Percentiles rank a stretch among this genome's conserved stretches.
Conservation (phyloP, 2,888 invertebrate genomes). For the Camponotus fellah region DNA sequence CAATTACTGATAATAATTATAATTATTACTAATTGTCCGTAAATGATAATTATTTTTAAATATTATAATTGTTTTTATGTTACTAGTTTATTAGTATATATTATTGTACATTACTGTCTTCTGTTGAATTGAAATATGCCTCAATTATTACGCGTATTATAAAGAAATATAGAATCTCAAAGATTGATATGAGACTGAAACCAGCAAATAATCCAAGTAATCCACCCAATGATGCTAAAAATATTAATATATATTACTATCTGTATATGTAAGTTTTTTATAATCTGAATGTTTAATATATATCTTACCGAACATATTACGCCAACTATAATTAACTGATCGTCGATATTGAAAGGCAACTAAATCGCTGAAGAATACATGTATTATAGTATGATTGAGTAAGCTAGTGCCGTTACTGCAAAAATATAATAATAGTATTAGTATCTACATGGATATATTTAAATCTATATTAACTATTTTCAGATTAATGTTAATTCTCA, state of each 20-base stretch:
- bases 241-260: conserved; percentile 25
- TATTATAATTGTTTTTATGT: not conserved
- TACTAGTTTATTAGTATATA: not conserved
- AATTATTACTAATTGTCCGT: not conserved
- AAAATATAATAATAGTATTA: conserved; percentile 2
- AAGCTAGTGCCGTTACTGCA: conserved; percentile 54
- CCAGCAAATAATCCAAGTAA: conserved; percentile 90
- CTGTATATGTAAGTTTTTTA: not conserved
- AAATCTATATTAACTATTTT: not conserved
- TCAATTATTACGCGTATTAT: conserved; percentile 86
- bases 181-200: conserved; percentile 90
- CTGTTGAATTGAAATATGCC: conserved; percentile 44
- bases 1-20: not conserved
- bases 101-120: conserved; percentile 15
- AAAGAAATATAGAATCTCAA: conserved; percentile 90
- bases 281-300: not conserved
- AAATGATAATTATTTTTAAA: conserved; percentile 1
- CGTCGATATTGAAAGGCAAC: conserved; percentile 90
- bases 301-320: conserved; percentile 89
- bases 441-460: too few relatives aligned
- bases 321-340: conserved; percentile 90
- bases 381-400: conserved; percentile 88
- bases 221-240: conserved; percentile 91
- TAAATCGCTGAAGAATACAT: conserved; percentile 90
- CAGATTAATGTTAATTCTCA: too few relatives aligned